These are phyloP conservation scores for Piprites chloris DNA, from an alignment of 2,113 vertebrate genomes.

Conservation along the genomic window DNA sequence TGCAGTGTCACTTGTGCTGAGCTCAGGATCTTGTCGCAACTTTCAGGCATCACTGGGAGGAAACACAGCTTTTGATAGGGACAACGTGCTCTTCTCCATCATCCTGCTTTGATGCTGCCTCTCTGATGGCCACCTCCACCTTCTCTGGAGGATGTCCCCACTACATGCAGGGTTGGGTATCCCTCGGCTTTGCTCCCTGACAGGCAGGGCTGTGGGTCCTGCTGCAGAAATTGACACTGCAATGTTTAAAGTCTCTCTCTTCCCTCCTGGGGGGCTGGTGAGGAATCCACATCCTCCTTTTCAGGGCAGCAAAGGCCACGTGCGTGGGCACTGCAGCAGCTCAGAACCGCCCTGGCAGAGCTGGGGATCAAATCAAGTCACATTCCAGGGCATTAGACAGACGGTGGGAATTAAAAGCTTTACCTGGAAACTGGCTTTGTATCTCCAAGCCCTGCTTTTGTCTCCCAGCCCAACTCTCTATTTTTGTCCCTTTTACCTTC, in stretches of 20 bases:
- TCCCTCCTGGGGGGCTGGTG: background rate
- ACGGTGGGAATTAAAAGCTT: slow-evolving; percentile 68
- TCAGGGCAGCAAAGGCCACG: background rate
- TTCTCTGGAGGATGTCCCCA: background rate
- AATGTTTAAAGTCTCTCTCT: background rate
- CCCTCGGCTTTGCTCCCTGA: background rate
- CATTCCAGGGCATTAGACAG: slow-evolving; percentile 66
- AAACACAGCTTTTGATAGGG: background rate
- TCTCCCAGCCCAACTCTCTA: background rate
- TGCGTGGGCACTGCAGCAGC: background rate
- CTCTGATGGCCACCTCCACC: background rate
- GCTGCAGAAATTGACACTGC: background rate
- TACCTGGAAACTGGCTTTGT: slow-evolving; percentile 63
- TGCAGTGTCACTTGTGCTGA: background rate
- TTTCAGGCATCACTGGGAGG: background rate
- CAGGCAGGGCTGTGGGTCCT: background rate
- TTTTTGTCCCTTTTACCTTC: slow-evolving; percentile 17
- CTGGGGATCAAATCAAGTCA: slow-evolving; percentile 32
- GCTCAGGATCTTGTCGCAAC: background rate
- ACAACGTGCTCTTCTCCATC: background rate
- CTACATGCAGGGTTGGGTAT: background rate
- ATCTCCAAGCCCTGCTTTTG: slow-evolving; percentile 19
- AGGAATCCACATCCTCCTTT: background rate
- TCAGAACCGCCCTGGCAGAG: background rate
- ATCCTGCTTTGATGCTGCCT: background rate